Evolutionary conservation across 2,113 vertebrate species (phyloP), one percentile per base, ranked within the genome.

Genomic region (Malurus elegans): DNA sequence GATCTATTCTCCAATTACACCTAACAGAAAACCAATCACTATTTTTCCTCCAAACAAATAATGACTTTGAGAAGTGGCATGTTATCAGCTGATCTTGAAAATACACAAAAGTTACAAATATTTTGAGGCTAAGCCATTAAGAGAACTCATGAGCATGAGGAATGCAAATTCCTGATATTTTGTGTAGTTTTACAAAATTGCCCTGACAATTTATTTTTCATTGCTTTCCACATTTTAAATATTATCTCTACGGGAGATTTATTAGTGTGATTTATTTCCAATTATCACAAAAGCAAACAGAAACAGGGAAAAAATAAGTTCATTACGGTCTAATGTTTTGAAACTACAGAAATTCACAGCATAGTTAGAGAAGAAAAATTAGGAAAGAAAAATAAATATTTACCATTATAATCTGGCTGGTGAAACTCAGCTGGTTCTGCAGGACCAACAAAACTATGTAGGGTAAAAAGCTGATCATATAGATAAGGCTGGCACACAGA

Each of bases 391-490:
- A 88, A 84, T 0, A 61, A 50, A 53, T 90, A 92, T 97, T 98
- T 94, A 98, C 97, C 97, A 97, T 92, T 38, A 98, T 34, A 9
- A 62, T 95, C 93, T 98, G 97, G 10, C 34, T 42, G 78, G 26
- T 34, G 21, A 92, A 95, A 56, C 60, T 96, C 44, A 98, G 20
- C 32, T 97, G 97, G 67, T 95, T 97, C 53, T 95, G 97, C n/a
- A 98, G 91, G 28, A 98, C 97, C 92, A 98, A 73, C 24, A 98
- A 73, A 48, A 98, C 83, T 29, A 98, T 86, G 14, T 97, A 98
- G 45, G 98, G 98, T 62, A 98, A 90, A 79, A 98, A 98, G 84
- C 97, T 98, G 79, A 97, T 96, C 93, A 97, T 91, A 19, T 98
- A 98, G 8, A 91, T 53, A 80, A 98, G 89, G 62, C 96, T 97